Percentiles rank a stretch among this genome's conserved stretches.
These are phyloP conservation scores for Chionodraco myersi DNA, from an alignment of 2,113 vertebrate genomes.

Conservation along the genomic window DNA sequence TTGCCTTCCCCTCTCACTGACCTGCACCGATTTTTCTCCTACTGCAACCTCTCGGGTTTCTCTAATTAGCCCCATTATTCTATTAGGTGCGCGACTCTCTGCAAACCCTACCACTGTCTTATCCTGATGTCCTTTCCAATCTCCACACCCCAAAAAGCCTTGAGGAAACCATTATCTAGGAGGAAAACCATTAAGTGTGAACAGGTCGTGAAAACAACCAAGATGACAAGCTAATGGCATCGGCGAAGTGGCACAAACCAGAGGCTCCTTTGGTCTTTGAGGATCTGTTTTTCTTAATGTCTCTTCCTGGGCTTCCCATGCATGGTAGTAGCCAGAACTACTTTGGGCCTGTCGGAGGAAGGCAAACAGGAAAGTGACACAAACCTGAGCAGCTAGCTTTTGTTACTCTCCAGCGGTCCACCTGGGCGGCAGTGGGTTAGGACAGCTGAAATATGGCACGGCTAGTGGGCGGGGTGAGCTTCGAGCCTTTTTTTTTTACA, in stretches of 20 bases:
- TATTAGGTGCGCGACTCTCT: slow-evolving; percentile 38
- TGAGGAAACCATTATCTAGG: slow-evolving; percentile 77
- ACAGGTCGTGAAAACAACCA: slow-evolving; percentile 66
- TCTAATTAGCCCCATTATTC: slow-evolving; percentile 67
- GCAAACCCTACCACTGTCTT: slow-evolving; percentile 45
- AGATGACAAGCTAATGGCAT: slow-evolving; percentile 69
- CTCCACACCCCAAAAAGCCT: slow-evolving; percentile 59
- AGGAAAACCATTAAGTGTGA: slow-evolving; percentile 80
- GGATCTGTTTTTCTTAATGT: slow-evolving; percentile 3
- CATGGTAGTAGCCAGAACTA: slow-evolving; percentile 29
- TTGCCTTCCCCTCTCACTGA: slow-evolving; percentile 48
- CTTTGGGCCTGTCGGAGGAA: slow-evolving; percentile 32
- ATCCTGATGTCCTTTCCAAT: slow-evolving; percentile 39
- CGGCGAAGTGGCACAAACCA: slow-evolving; percentile 68
- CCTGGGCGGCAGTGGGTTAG: slow-evolving; percentile 8
- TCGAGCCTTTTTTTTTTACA: slow-evolving; percentile 3
- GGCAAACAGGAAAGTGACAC: slow-evolving; percentile 38
- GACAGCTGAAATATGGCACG: slow-evolving; percentile 63
- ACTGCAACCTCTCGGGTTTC: slow-evolving; percentile 48
- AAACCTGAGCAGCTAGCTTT: slow-evolving; percentile 10
- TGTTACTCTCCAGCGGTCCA: slow-evolving; percentile 3
- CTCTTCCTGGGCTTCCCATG: slow-evolving; percentile 10
- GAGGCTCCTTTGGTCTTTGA: slow-evolving; percentile 59
- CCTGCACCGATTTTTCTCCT: slow-evolving; percentile 46
- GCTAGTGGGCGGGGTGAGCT: slow-evolving; percentile 1